These are phyloP conservation scores for Micromys minutus DNA, from an alignment of 2,113 vertebrate genomes.

Conservation along the genomic window DNA sequence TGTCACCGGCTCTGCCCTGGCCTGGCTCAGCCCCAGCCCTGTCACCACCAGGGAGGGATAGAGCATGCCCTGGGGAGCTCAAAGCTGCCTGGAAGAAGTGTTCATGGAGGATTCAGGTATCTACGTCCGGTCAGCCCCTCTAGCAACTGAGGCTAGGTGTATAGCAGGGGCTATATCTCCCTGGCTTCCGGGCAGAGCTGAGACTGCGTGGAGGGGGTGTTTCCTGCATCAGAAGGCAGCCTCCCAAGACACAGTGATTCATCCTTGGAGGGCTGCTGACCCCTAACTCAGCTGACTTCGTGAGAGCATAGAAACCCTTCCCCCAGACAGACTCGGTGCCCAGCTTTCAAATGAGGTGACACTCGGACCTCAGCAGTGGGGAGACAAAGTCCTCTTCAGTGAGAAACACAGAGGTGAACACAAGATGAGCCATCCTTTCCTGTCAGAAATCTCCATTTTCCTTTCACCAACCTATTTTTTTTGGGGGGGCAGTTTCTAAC, in stretches of 20 bases:
- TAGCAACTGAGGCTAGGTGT: fast-evolving
- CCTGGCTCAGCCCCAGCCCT: not conserved
- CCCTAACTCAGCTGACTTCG: not conserved
- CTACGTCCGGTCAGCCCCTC: fast-evolving
- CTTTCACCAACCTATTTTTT: not conserved
- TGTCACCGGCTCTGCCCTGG: conserved; percentile 58
- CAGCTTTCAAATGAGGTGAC: fast-evolving
- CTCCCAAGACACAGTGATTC: not conserved
- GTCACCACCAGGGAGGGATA: not conserved
- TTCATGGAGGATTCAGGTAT: not conserved
- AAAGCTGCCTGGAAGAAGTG: fast-evolving
- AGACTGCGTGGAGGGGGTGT: not conserved
- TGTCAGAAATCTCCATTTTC: conserved; percentile 23
- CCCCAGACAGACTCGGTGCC: fast-evolving
- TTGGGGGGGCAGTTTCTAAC: conserved; percentile 63
- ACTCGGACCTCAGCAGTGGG: not conserved
- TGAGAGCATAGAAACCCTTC: not conserved
- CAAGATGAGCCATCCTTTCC: too few species aligned
- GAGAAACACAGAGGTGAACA: fast-evolving
- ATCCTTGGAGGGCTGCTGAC: not conserved
- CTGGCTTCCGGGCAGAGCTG: not conserved
- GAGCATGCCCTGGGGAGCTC: not conserved
- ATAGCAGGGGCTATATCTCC: fast-evolving
- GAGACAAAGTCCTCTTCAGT: not conserved
- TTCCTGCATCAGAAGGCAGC: not conserved